phyloP scores from a whole-genome alignment of 2,113 vertebrate species.

The Sakesphorus luctuosus region DNA sequence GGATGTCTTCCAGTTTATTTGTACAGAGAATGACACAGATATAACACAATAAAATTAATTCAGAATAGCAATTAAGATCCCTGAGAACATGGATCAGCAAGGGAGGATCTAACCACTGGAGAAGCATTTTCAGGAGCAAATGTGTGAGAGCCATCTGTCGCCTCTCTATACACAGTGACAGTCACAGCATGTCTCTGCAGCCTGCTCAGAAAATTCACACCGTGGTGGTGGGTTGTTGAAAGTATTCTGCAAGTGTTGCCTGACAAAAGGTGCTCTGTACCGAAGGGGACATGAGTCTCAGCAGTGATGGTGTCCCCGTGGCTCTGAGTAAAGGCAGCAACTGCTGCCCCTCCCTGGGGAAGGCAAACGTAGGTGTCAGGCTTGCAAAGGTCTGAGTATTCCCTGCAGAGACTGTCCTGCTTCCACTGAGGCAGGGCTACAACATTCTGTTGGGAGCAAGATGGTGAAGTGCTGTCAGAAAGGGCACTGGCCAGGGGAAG shows the following conservation, averaged over 20 bases:
- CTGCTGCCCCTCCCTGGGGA: not conserved
- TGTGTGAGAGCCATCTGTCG: constrained; percentile 42
- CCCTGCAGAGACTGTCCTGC: not conserved
- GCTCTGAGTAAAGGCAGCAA: not conserved
- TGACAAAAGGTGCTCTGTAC: constrained; percentile 29
- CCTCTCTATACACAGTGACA: not conserved
- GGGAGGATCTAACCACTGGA: not conserved
- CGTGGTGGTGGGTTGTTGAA: not conserved
- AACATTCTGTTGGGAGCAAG: not conserved
- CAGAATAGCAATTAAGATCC: not conserved
- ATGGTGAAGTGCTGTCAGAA: not conserved
- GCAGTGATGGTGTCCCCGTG: not conserved
- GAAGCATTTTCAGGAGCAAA: constrained; percentile 6
- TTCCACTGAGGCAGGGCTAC: not conserved
- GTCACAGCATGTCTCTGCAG: not conserved
- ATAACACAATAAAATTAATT: not conserved
- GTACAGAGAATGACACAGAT: not conserved
- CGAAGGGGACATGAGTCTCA: not conserved
- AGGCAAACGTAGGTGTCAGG: not conserved
- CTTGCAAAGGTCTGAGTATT: not conserved
- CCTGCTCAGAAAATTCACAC: not conserved
- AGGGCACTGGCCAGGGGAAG: not conserved
- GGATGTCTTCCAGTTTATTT: not conserved
- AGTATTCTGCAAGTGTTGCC: not conserved
- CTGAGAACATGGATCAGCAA: not conserved